Evolutionary conservation across 2,797 vertebrate species (phyloP).

Genomic region (Delichon dasypus): DNA sequence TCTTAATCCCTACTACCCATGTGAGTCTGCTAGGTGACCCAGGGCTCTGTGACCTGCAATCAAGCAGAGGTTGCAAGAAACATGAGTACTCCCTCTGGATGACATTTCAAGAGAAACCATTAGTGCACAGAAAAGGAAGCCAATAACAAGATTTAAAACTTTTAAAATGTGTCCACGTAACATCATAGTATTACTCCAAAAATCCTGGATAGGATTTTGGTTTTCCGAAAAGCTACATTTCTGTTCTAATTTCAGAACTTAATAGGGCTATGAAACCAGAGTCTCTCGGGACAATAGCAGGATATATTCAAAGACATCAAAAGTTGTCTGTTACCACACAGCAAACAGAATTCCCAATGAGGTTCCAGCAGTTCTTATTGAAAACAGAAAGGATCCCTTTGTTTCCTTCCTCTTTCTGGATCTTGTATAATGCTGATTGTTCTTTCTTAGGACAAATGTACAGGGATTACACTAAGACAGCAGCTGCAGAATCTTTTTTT

Average conservation of each 20-base stretch:
- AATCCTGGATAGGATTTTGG: not conserved
- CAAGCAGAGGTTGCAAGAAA: not conserved
- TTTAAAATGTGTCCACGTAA: not conserved
- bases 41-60: not conserved
- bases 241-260: constrained; percentile 15
- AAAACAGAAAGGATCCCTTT: constrained; percentile 57
- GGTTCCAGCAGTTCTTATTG: constrained; percentile 32
- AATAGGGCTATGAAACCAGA: not conserved
- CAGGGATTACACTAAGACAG: constrained; percentile 42
- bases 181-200: not conserved
- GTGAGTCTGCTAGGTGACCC: not conserved
- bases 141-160: not conserved
- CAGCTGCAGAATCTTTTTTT: constrained; percentile 53
- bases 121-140: not conserved
- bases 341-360: constrained; percentile 37
- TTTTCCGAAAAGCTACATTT: not conserved
- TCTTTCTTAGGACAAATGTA: constrained; percentile 40
- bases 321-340: constrained; percentile 19
- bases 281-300: constrained; percentile 15
- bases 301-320: constrained; percentile 35
- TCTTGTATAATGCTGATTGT: constrained; percentile 49
- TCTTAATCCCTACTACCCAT: not conserved
- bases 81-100: not conserved
- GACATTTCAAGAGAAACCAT: not conserved
- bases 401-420: constrained; percentile 56